Evolutionary conservation across 1,140 invertebrate species (phyloP), one percentile per base, ranked within the genome.

Genomic region (Drosophila equinoxialis): DNA sequence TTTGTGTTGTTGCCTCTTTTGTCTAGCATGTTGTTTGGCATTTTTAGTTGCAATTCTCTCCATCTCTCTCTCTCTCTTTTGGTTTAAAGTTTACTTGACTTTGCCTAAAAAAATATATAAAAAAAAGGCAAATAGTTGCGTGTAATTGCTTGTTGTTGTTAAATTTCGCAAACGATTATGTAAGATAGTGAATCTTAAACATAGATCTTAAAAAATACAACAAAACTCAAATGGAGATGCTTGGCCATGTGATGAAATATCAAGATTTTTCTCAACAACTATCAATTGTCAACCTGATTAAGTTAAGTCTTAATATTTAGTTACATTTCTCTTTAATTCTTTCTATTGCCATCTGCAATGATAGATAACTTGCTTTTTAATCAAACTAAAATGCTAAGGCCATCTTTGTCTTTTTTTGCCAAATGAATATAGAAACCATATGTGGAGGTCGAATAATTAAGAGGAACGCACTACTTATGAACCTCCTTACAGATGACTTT

Each of bases 31-130:
- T 59, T 35, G 33, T 59, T 48, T 59, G 57, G 33, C 57, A 37
- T 59, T 59, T 17, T 39, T 59, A 59, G 57, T 37, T 59, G 57
- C 57, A 59, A 59, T 59, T 59, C 45, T 51, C 5, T 23, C 17
- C 7, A 2, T 20, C 20, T 11, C 17, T 11, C 45, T 11, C 17
- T 51, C 8, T 51, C 10, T 11, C 8, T 23, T 30, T 30, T 30
- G 30, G 30, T 30, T 59, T 35, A 59, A 59, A 59, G 57, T 59
- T 59, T 59, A 59, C 57, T 59, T 59, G 57, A 59, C 57, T 59
- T 59, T 59, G 57, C 57, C 57, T 59, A 59, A 59, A 59, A 59
- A 59, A 23, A 23, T 10, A 51, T 17, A 48, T 17, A 6, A 45
- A 14, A 14, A 45, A 20, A 17, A 17, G 17, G 6, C 45, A 48